Percentiles rank a stretch among this genome's conserved stretches.
These are phyloP conservation scores for Leucoraja erinaceus DNA, from an alignment of 2,113 vertebrate species.

Conservation along the genomic window DNA sequence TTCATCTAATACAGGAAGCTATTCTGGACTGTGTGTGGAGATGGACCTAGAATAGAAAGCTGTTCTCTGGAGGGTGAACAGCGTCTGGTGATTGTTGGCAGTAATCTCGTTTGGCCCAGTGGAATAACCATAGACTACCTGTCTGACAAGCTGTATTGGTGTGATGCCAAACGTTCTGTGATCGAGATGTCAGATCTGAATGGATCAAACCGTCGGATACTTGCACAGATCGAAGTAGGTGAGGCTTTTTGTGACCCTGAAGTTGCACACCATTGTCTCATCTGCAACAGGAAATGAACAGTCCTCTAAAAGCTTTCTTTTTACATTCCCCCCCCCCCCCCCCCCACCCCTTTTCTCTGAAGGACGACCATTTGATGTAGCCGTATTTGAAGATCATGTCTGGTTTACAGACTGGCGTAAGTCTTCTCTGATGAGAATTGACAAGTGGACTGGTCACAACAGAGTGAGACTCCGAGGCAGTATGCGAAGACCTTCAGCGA, in stretches of 20 bases:
- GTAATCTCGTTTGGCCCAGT: constrained; percentile 67
- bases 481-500: constrained; percentile 73
- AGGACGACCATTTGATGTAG: constrained; percentile 75
- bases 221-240: constrained; percentile 89
- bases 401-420: constrained; percentile 78
- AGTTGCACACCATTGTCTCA: background rate
- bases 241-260: constrained; percentile 59
- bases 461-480: constrained; percentile 63
- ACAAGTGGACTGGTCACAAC: constrained; percentile 72
- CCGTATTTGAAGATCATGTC: constrained; percentile 76
- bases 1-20: constrained; percentile 71
- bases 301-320: background rate
- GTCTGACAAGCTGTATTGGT: constrained; percentile 76
- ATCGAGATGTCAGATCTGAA: constrained; percentile 76
- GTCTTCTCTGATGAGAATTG: constrained; percentile 63
- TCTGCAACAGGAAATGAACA: background rate
- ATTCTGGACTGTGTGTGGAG: constrained; percentile 82
- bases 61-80: constrained; percentile 66
- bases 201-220: constrained; percentile 68
- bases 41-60: constrained; percentile 65
- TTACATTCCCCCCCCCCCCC: no score
- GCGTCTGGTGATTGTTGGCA: constrained; percentile 58
- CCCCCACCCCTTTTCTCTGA: constrained; percentile 34
- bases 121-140: constrained; percentile 77
- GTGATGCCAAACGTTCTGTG: constrained; percentile 63